These are phyloP conservation scores for Mimachlamys varia DNA, from an alignment of 2,888 invertebrate species.

Conservation along the genomic window DNA sequence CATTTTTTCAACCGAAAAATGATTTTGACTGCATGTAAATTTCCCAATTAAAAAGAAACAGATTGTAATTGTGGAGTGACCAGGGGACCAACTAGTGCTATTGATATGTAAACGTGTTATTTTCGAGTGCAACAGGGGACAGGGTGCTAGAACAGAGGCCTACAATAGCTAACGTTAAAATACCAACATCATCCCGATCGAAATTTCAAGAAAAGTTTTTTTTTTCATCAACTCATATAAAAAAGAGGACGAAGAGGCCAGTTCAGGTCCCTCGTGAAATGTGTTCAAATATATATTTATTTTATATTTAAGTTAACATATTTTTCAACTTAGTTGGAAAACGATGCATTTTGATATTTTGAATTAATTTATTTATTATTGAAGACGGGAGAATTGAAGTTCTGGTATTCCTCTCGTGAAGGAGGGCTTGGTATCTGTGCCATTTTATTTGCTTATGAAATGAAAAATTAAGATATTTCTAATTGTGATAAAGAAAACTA, in stretches of 20 bases:
- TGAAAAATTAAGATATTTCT: slow-evolving; percentile 11
- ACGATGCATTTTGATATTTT: slow-evolving; percentile 49
- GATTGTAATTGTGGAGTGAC: not conserved
- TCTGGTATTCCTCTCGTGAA: not conserved
- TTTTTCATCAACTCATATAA: not conserved
- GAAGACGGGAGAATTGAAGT: not conserved
- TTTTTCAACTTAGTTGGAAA: slow-evolving; percentile 54
- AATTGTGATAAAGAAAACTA: slow-evolving; percentile 31
- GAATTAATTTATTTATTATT: slow-evolving; percentile 53
- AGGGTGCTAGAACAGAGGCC: not conserved
- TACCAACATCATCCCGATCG: not conserved
- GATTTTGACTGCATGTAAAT: not conserved
- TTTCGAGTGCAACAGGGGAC: slow-evolving; percentile 28
- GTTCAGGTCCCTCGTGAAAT: slow-evolving; percentile 40
- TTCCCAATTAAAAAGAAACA: not conserved
- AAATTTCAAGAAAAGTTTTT: not conserved
- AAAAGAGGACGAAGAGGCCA: not conserved
- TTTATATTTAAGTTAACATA: slow-evolving; percentile 53
- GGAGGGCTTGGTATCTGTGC: slow-evolving; percentile 11
- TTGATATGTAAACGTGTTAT: not conserved
- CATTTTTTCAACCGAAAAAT: not conserved
- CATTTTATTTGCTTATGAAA: slow-evolving; percentile 32
- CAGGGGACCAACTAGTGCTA: not conserved
- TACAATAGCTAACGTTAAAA: not conserved
- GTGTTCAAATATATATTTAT: slow-evolving; percentile 53